Evolutionary conservation across 2,888 invertebrate species (phyloP), one percentile per base, ranked within the genome.

Genomic region (Drosophila quasianomalipes): DNA sequence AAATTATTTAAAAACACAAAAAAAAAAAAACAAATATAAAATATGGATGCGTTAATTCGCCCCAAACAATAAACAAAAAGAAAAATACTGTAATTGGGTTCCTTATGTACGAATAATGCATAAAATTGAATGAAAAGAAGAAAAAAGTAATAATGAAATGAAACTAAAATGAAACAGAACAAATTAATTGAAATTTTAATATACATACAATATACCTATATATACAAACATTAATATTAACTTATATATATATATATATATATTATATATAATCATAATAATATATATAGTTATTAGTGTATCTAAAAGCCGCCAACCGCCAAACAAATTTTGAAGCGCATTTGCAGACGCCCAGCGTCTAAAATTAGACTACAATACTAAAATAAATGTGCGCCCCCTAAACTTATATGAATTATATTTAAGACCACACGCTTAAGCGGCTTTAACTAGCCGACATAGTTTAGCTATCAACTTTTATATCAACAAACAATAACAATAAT

Each of bases 271-370:
- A 77, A 71, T 72, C 52, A 63, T 65, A 67, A 76, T 68, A 76
- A 57, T 73, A 74, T 79, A 55, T 79, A 53, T 67, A 68, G 52
- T 54, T 54, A 58, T 70, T 68, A 75, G 70, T 68, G 51, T 59
- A 79, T 57, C 55, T 81, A 80, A 67, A 57, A 57, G 65, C 79
- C 84, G 79, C 70, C 89, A 85, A 90, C 81, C 90, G 85, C 90
- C 85, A 85, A 85, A 89, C 82, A 87, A 89, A 81, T 85, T 87
- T 90, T 78, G 78, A 83, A 83, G 78, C 86, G 85, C 90, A 85
- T 85, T 85, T 81, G 74, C 86, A 85, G 86, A 90, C 85, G 85
- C 85, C 51, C 90, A 85, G 85, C 85, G 85, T 90, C 73, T 84
- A 52, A 83, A 89, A 86, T 79, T 81, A 79, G 60, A 66, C 62